A percentile compares a stretch with the other conserved stretches of the same genome.
Evolutionary conservation across 2,113 vertebrate genomes (phyloP).

Genomic region (Toxotes chatareus): DNA sequence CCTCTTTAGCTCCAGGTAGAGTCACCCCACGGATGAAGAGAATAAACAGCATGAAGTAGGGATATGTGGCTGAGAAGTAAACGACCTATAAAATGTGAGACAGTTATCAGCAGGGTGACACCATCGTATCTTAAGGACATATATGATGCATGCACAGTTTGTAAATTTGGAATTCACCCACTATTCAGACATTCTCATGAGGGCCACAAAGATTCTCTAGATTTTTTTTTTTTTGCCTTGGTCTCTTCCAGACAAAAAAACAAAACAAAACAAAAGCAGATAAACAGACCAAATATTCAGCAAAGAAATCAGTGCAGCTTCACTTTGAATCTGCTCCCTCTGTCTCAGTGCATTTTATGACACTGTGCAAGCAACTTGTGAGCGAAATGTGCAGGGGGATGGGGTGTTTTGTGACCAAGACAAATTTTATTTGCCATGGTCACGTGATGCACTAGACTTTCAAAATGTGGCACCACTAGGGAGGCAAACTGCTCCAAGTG

Average conservation of each 20-base stretch:
- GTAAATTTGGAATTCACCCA: neutral
- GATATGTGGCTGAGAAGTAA: slow-evolving; percentile 99
- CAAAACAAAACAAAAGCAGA: neutral
- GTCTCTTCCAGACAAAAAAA: neutral
- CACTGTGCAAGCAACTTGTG: slow-evolving; percentile 34
- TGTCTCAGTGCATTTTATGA: slow-evolving; percentile 22
- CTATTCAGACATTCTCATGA: slow-evolving; percentile 2
- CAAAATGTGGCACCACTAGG: slow-evolving; percentile 64
- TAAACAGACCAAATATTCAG: slow-evolving; percentile 5
- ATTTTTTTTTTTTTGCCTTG: neutral
- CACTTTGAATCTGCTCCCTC: slow-evolving; percentile 22
- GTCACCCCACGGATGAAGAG: slow-evolving; percentile 98
- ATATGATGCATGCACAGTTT: slow-evolving; percentile 18
- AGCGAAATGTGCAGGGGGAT: slow-evolving; percentile 26
- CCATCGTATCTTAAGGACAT: neutral
- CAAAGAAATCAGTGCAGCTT: slow-evolving; percentile 34
- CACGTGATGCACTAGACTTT: slow-evolving; percentile 62
- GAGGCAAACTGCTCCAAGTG: slow-evolving; percentile 55
- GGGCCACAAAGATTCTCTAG: neutral
- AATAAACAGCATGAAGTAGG: slow-evolving; percentile 97
- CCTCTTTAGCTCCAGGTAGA: slow-evolving; percentile 94
- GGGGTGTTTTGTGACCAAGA: slow-evolving; percentile 54
- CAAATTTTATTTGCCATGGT: slow-evolving; percentile 73
- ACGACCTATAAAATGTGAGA: slow-evolving; percentile 88
- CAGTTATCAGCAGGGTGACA: slow-evolving; percentile 34